Base-by-base conservation (phyloP, 2,113 vertebrate species). In the Canis aureus region DNA sequence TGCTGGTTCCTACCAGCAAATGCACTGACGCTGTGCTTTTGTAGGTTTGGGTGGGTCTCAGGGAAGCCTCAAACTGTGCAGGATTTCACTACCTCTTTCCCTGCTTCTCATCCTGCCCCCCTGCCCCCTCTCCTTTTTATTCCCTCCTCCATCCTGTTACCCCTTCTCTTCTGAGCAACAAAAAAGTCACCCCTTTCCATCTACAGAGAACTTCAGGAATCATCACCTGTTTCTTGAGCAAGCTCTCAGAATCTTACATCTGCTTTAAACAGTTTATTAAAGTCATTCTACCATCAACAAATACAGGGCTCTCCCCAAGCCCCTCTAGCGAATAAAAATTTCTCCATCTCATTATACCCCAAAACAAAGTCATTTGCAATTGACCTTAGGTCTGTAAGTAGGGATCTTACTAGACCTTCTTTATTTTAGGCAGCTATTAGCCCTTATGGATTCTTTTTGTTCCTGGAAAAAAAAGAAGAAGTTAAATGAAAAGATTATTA, bases 401-500 rank as follows among this genome's bases (percentile, higher is more conserved):
- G 57, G 67, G 17, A 17, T 73, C 38, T 38, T 57, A 11, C 62
- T 23, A 0, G 12, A 20, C 16, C 10, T 19, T 43, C 9, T 11
- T n/a, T 67, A 80, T 67, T 64, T 76, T 29, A 32, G 57, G 64
- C 4, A 17, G 35, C 20, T 29, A 8, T 32, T 49, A 20, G 12
- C 17, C 2, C 4, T 17, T 43, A 38, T 2, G 8, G 22, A 15
- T 83, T 94, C 4, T 35, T 78, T 78, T 20, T 57, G 20, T 79
- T 73, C 55, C 84, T 71, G 51, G 35, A 27, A 53, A 55, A 35
- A 51, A 73, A 94, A 1, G 22, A 25, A 74, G 81, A 80, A 89
- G 8, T 86, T 89, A 87, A 92, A 86, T 11, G n/a, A 95, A 88
- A 53, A 85, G 43, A 17, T 69, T 64, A 4, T 53, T 80, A n/a